Percentiles rank a stretch among this genome's conserved stretches.
Conservation (phyloP, 2,888 invertebrate genomes). For the Rhabditoides inermis region DNA sequence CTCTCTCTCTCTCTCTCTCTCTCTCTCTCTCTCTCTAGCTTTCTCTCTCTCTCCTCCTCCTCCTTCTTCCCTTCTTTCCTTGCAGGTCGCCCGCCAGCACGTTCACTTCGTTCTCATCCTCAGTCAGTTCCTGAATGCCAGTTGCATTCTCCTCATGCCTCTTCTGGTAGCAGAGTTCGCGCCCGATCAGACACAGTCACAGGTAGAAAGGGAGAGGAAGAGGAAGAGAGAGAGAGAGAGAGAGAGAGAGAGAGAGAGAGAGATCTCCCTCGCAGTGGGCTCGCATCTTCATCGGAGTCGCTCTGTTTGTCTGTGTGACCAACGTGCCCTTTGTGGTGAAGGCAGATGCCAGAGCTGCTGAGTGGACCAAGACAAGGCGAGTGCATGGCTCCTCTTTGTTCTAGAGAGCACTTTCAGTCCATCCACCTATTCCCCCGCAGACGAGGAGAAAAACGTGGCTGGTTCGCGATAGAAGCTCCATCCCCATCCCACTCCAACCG, state of each 20-base stretch:
- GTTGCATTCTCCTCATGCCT: slow-evolving; percentile 22
- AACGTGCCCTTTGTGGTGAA: slow-evolving; percentile 27
- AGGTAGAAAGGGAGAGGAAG: slow-evolving; percentile 10
- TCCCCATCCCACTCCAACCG: too few relatives aligned
- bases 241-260: slow-evolving; percentile 9
- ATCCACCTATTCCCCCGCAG: too few relatives aligned
- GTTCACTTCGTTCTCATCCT: slow-evolving; percentile 28
- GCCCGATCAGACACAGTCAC: slow-evolving; percentile 19
- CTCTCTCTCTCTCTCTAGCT: slow-evolving; percentile 23
- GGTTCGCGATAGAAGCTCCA: too few relatives aligned
- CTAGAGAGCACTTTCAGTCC: too few relatives aligned
- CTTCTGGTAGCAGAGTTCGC: slow-evolving; percentile 21
- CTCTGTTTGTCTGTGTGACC: slow-evolving; percentile 13
- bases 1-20: not conserved
- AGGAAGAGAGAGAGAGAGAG: slow-evolving; percentile 8
- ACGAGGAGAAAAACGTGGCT: too few relatives aligned
- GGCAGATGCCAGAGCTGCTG: too few relatives aligned
- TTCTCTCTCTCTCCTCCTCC: slow-evolving; percentile 19
- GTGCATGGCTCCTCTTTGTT: too few relatives aligned
- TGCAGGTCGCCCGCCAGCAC: slow-evolving; percentile 25
- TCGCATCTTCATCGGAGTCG: slow-evolving; percentile 16
- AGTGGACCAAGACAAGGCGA: too few relatives aligned
- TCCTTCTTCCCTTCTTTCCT: too few relatives aligned
- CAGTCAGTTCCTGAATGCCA: slow-evolving; percentile 15
- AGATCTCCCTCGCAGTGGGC: slow-evolving; percentile 10